Base-by-base conservation (phyloP, 2,113 vertebrate species). In the Centropus bengalensis region DNA sequence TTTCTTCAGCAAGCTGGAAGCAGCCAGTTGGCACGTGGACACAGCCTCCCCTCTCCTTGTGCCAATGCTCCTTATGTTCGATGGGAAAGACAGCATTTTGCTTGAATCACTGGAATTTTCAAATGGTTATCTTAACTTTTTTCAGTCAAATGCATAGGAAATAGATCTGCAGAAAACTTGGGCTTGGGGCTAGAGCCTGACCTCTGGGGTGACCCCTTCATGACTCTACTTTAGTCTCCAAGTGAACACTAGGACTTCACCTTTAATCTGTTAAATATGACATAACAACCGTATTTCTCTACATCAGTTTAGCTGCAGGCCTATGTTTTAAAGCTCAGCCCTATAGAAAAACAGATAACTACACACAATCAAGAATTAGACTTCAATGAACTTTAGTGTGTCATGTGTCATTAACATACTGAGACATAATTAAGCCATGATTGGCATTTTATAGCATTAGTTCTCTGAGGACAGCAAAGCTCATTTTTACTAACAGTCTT, bases 281-380 rank as follows among this genome's bases (percentile, higher is more conserved):
- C 96, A 96, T 94, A 74, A n/a, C 2, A 66, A 95, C 96, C 95
- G 16, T 11, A 86, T 96, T 95, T 95, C 92, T 91, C 71, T 87
- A 82, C 73, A 90, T 79, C 82, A 80, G 87, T 90, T 97, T 93
- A 94, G 95, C 97, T 95, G 94, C 87, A 88, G 91, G 94, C 83
- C 93, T 77, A 93, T 75, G 90, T 96, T 94, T 96, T 91, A 89
- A 97, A 96, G 89, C 96, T 95, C 92, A 96, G 79, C 86, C 88
- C 91, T 96, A 97, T 70, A 94, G 97, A 98, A 97, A 9, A 63
- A 1, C 40, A 93, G 87, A 95, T 97, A 97, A 97, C 87, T 96
- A 97, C 92, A 97, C 94, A 94, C 87, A 96, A 97, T 96, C 96
- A 96, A 97, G 97, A 98, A 97, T 95, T 88, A 96, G 86, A 97